Evolutionary conservation across 1,140 invertebrate genomes (phyloP).

Genomic region (Episyrphus balteatus): DNA sequence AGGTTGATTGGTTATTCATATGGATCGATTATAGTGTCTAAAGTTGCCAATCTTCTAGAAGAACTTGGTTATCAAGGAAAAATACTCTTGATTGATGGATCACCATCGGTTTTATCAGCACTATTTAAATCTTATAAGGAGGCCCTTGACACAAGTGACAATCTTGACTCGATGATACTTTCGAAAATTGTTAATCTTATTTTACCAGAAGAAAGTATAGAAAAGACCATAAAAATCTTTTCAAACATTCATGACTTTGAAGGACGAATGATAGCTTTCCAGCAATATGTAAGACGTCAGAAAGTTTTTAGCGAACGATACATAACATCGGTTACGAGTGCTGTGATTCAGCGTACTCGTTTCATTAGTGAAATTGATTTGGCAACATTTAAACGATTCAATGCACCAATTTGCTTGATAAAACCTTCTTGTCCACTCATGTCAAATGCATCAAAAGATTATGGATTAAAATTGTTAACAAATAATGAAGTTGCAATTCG

Average conservation of each 20-base stretch:
- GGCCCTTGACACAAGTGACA: slow-evolving; percentile 35
- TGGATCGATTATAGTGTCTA: slow-evolving; percentile 45
- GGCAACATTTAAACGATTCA: slow-evolving; percentile 26
- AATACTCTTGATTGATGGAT: slow-evolving; percentile 47
- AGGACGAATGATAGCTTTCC: slow-evolving; percentile 22
- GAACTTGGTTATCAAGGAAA: slow-evolving; percentile 42
- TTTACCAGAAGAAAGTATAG: slow-evolving; percentile 43
- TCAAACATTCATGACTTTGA: slow-evolving; percentile 16
- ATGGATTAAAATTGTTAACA: slow-evolving; percentile 46
- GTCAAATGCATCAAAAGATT: slow-evolving; percentile 46
- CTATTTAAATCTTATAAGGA: slow-evolving; percentile 33
- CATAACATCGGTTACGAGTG: slow-evolving; percentile 35
- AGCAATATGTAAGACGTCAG: slow-evolving; percentile 26
- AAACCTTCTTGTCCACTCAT: slow-evolving; percentile 45
- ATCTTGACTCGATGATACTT: slow-evolving; percentile 43
- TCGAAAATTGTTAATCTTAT: slow-evolving; percentile 41
- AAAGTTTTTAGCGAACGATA: slow-evolving; percentile 41
- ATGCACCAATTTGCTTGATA: slow-evolving; percentile 49
- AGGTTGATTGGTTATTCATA: slow-evolving; percentile 56
- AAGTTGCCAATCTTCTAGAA: slow-evolving; percentile 46
- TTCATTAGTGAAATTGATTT: slow-evolving; percentile 44
- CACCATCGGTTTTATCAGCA: slow-evolving; percentile 43
- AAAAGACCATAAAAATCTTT: slow-evolving; percentile 37
- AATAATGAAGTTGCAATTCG: slow-evolving; percentile 41
- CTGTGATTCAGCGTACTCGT: slow-evolving; percentile 45